Conservation (phyloP, 1,140 invertebrate species). For the Cyrtorhinus lividipennis region DNA sequence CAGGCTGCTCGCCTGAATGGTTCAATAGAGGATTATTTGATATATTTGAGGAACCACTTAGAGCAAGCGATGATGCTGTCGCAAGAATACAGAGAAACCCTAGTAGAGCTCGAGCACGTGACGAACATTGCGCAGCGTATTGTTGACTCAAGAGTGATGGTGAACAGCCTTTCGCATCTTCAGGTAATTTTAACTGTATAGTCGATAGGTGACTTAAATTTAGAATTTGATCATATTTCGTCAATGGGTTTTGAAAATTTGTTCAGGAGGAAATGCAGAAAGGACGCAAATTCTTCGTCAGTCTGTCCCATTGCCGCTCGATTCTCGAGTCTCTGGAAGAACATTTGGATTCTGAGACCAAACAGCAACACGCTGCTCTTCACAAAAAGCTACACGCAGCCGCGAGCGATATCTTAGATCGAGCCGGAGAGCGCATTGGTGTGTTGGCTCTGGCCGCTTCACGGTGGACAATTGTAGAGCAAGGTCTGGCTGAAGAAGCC, state of each 20-base stretch:
- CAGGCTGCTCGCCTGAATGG: not conserved
- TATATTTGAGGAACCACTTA: constrained; percentile 52
- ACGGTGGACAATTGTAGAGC: constrained; percentile 62
- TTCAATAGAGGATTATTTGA: constrained; percentile 28
- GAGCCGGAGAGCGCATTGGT: constrained; percentile 59
- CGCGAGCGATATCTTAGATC: constrained; percentile 57
- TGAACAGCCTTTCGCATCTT: constrained; percentile 54
- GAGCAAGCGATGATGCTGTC: constrained; percentile 53
- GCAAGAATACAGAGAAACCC: constrained; percentile 72
- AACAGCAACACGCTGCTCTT: constrained; percentile 51
- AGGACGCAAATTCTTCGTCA: constrained; percentile 74
- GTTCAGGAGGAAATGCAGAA: constrained; percentile 64
- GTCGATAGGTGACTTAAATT: too few relatives aligned
- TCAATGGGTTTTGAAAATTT: too few relatives aligned
- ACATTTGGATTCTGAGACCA: constrained; percentile 63
- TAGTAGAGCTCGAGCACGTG: constrained; percentile 70
- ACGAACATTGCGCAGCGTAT: constrained; percentile 64
- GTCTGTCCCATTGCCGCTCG: constrained; percentile 65
- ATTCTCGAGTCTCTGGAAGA: constrained; percentile 71
- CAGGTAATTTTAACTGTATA: too few relatives aligned
- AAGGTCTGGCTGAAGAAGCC: constrained; percentile 63
- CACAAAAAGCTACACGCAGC: constrained; percentile 58
- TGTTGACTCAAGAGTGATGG: constrained; percentile 55
- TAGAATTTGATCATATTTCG: too few relatives aligned
- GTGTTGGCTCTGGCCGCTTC: constrained; percentile 68